A percentile compares a stretch with the other conserved stretches of the same genome.
These are phyloP conservation scores for Psettodes erumei DNA, from an alignment of 2,113 vertebrate genomes.

Conservation along the genomic window DNA sequence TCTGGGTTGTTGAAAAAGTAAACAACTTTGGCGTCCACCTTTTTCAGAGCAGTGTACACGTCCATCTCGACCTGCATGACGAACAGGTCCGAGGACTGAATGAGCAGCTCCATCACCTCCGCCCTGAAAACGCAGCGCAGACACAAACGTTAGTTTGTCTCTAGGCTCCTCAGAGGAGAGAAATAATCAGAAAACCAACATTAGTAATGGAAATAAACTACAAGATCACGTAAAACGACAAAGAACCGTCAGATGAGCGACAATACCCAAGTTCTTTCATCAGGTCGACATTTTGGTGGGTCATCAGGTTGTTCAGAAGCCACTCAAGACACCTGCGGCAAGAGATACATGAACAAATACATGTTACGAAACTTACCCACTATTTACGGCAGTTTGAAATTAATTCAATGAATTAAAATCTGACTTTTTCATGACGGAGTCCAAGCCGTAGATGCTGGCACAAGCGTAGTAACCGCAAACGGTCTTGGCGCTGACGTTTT, in stretches of 20 bases:
- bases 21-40: constrained; percentile 80
- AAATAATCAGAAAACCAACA: neutral
- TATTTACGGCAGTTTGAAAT: neutral
- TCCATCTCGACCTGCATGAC: constrained; percentile 99
- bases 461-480: constrained; percentile 93
- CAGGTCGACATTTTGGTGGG: constrained; percentile 94
- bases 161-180: neutral
- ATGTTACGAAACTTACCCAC: neutral
- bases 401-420: constrained; percentile 7
- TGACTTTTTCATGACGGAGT: constrained; percentile 96
- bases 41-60: constrained; percentile 96
- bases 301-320: constrained; percentile 99
- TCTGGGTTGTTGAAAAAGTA: neutral
- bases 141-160: neutral
- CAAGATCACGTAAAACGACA: neutral
- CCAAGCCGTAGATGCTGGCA: constrained; percentile 92
- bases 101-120: constrained; percentile 92
- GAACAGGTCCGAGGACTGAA: constrained; percentile 95
- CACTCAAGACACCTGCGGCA: constrained; percentile 93
- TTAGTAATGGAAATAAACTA: neutral
- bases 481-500: constrained; percentile 93
- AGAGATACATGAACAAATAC: constrained; percentile 11
- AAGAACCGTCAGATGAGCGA: neutral
- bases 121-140: constrained; percentile 78
- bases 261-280: constrained; percentile 95